A percentile compares a stretch with the other conserved stretches of the same genome.
Conservation (phyloP, 2,888 invertebrate species). For the Cheilosia vernalis region DNA sequence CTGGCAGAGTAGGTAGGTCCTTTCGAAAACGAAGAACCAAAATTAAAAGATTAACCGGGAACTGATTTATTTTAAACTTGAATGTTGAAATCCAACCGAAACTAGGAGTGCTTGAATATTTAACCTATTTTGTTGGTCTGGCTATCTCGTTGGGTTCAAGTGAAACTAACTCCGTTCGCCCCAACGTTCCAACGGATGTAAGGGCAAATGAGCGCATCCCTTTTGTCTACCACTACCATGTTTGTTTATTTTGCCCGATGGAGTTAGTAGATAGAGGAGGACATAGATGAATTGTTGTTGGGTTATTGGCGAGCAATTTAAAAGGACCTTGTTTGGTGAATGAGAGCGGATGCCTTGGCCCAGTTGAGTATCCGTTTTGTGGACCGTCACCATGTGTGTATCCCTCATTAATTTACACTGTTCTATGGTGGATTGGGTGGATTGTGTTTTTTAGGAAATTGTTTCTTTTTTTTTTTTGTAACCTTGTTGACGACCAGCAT, state of each 20-base stretch:
- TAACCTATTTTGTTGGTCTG: constrained; percentile 33
- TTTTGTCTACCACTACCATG: constrained; percentile 11
- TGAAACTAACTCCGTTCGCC: neutral
- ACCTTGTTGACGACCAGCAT: neutral
- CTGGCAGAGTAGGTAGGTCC: neutral
- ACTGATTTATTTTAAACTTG: constrained; percentile 46
- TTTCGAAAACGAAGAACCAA: constrained; percentile 1
- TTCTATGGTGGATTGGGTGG: constrained; percentile 20
- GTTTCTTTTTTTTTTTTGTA: neutral
- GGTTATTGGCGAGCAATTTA: constrained; percentile 32
- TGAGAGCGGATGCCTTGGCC: constrained; percentile 11
- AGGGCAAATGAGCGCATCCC: constrained; percentile 42
- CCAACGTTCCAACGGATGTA: neutral
- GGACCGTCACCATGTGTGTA: constrained; percentile 20
- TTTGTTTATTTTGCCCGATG: constrained; percentile 5
- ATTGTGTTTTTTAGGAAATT: constrained; percentile 21
- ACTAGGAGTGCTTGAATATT: constrained; percentile 20
- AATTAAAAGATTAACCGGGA: constrained; percentile 44
- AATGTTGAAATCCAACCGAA: constrained; percentile 8
- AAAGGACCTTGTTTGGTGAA: constrained; percentile 21
- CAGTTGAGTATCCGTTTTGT: constrained; percentile 5
- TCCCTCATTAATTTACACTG: constrained; percentile 33
- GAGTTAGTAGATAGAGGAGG: neutral
- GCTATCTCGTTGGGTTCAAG: constrained; percentile 1
- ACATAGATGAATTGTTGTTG: constrained; percentile 46